Percentiles rank a stretch among this genome's conserved stretches.
Evolutionary conservation across 1,140 invertebrate species (phyloP).

Genomic region (Penaeus japonicus): DNA sequence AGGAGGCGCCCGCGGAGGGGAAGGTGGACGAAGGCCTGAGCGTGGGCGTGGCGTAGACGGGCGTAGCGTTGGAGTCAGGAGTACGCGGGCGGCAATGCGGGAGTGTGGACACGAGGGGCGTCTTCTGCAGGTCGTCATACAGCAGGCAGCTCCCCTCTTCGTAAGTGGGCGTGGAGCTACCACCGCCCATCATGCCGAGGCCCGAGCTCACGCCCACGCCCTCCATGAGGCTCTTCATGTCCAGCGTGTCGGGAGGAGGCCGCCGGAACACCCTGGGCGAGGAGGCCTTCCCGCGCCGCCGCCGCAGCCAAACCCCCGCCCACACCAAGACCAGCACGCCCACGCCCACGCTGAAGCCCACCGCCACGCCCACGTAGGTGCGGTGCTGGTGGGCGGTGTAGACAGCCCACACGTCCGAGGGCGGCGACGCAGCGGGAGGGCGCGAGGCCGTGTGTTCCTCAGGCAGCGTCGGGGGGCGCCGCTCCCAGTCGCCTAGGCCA

Average conservation of each 20-base stretch:
- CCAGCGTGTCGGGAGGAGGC: conserved; percentile 44
- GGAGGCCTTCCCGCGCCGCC: conserved; percentile 21
- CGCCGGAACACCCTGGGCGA: conserved; percentile 47
- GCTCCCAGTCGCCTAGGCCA: conserved; percentile 32
- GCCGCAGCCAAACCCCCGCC: conserved; percentile 41
- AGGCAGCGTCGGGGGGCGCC: neutral
- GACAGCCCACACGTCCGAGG: conserved; percentile 47
- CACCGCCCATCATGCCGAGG: neutral
- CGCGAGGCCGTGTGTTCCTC: conserved; percentile 27
- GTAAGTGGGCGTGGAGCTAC: conserved; percentile 33
- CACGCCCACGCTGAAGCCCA: conserved; percentile 53
- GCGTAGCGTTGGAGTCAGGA: neutral
- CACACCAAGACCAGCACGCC: conserved; percentile 50
- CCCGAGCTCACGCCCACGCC: conserved; percentile 29
- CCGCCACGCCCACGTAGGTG: conserved; percentile 49
- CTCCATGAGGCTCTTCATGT: conserved; percentile 53
- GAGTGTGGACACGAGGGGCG: conserved; percentile 2
- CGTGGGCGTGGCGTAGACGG: neutral
- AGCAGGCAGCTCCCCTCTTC: conserved; percentile 47
- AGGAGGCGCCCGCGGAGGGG: conserved; percentile 3
- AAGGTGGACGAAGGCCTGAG: conserved; percentile 16
- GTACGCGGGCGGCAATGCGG: neutral
- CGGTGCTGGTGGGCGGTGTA: conserved; percentile 52
- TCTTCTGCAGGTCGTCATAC: conserved; percentile 45
- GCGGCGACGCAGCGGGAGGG: neutral